Evolutionary conservation across 2,888 invertebrate species (phyloP), one percentile per base, ranked within the genome.

Genomic region (Saturnia japonica): DNA sequence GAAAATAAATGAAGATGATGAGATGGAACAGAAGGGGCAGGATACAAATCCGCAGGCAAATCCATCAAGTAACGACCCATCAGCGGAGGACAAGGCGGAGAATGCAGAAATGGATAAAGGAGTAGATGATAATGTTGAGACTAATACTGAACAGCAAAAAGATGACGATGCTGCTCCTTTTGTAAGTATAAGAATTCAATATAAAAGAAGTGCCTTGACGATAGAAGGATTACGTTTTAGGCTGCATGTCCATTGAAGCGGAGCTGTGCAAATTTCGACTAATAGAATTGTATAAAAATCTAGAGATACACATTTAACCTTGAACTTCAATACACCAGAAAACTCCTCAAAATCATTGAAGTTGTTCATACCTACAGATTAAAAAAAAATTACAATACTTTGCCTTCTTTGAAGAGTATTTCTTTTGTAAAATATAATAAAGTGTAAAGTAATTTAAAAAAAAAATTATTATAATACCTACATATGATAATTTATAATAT

Each of bases 41-140:
- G 93, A 94, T 68, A 86, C 94, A 0, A 94, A 95, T 75, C 94
- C 95, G 70, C 89, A 94, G 77, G 93, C 95, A 1, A 94, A 94
- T 76, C 93, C 93, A 1, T 92, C 93, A 0, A 91, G 86, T 70
- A 88, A 94, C 74, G 93, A 95, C 64, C 91, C 94, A 0, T 87
- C 94, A 0, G 89, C 91, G 0, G 92, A 94, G 51, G 90, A 94
- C 25, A 91, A 87, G 67, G 91, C 90, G 0, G 94, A 95, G 72
- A 94, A 95, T 64, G 94, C 94, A 0, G 85, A 93, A 74, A 90
- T 89, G 90, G 88, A 93, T 8, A 82, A 77, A 71, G 94, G 94
- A 0, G 90, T 92, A 0, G 88, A 91, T 78, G 94, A 95, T 78
- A 94, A 94, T 77, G 94, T 94, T 6, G 91, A 94, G 64, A 94